Percentiles rank a stretch among this genome's conserved stretches.
These are phyloP conservation scores for Bombus confusus DNA, from an alignment of 1,140 invertebrate genomes.

Conservation along the genomic window DNA sequence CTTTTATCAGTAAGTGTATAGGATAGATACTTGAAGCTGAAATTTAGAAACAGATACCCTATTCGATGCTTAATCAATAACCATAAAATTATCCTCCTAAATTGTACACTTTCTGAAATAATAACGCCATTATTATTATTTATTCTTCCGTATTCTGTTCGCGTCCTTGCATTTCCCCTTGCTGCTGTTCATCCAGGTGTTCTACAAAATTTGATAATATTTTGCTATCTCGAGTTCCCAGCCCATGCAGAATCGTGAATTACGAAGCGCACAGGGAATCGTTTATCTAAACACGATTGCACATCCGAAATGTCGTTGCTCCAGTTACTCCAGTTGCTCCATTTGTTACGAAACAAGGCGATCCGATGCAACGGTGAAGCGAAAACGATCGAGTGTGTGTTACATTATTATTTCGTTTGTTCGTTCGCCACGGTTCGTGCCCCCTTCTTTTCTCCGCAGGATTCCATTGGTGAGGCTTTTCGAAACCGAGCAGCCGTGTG, in stretches of 20 bases:
- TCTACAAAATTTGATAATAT: neutral
- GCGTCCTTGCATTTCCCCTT: no score
- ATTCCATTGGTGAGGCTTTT: slow-evolving; percentile 16
- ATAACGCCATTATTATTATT: no score
- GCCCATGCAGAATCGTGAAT: neutral
- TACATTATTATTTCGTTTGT: slow-evolving; percentile 71
- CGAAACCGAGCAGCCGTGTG: slow-evolving; percentile 29
- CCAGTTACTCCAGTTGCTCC: neutral
- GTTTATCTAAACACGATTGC: slow-evolving; percentile 9
- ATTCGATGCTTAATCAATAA: neutral
- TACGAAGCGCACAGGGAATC: neutral
- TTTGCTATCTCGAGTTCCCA: neutral
- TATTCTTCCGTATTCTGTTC: neutral
- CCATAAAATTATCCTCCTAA: neutral
- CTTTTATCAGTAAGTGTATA: neutral
- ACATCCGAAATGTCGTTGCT: neutral
- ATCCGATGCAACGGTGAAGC: neutral
- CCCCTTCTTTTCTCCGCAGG: neutral
- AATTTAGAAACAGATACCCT: neutral
- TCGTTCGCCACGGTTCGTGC: slow-evolving; percentile 45
- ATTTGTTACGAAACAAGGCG: neutral
- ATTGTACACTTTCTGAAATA: neutral
- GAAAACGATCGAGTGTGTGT: slow-evolving; percentile 50
- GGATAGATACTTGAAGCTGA: neutral
- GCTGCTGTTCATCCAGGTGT: neutral